Base-by-base conservation (phyloP, 2,888 invertebrate genomes). In the Epistrophe eligans region DNA sequence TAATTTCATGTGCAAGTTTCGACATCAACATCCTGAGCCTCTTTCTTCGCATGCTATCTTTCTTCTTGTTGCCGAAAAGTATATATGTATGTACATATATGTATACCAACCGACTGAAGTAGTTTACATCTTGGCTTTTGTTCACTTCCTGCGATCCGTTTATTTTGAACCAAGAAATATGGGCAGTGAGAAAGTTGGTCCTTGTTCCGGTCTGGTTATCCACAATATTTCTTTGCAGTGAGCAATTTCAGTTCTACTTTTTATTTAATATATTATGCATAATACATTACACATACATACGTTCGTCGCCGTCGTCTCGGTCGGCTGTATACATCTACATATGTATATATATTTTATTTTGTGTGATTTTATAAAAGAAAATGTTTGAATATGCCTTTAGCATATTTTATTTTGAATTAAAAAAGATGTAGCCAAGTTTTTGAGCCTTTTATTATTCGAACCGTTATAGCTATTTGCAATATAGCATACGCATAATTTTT, bases 91-190 rank as follows among this genome's bases (percentile, higher is more conserved):
- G n/a, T 24, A 24, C 24, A 24, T 24, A 24, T 24, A 4, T 32
- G 5, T 32, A 32, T 32, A 35, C 35, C 60, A 32, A 52, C 35
- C 32, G 17, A 60, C 55, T 77, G 66, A 79, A 83, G 77, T 83
- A 79, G 72, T 79, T 72, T 79, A 67, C 77, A 58, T 83, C 77
- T 82, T 83, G 72, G 82, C 66, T 73, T 83, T 79, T 77, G 70
- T 76, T 82, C 81, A 64, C 71, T 77, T 82, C 77, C 67, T 76
- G 62, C 70, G 67, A 72, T 71, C 62, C 72, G 72, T 77, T 83
- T 52, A 64, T 64, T 58, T 66, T 40, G 32, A 72, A 19, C 52
- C n/a, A 28, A 81, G 58, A 83, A 72, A 79, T 83, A 73, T 83
- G 82, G 77, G 45, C 66, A 55, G 43, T 73, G 40, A 32, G 77